Conservation (phyloP, 1,140 invertebrate species). For the Tetragnatha versicolor region DNA sequence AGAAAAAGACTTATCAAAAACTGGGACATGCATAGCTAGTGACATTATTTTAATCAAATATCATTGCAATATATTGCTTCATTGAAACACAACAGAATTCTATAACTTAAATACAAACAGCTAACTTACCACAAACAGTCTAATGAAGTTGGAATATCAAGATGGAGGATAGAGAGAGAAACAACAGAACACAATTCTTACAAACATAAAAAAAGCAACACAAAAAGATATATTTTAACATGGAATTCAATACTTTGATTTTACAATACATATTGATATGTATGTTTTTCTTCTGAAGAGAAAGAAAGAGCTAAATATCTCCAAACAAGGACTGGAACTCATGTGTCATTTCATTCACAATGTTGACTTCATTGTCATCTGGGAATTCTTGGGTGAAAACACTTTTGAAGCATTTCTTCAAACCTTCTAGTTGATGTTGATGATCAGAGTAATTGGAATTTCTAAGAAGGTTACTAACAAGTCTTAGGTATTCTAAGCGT, state of each 20-base stretch:
- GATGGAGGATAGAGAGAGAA: no score
- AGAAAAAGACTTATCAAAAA: no score
- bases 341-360: constrained; percentile 27
- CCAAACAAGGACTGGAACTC: constrained; percentile 28
- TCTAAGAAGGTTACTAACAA: constrained; percentile 32
- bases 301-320: background rate
- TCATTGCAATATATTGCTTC: no score
- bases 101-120: no score
- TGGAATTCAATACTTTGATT: constrained; percentile 16
- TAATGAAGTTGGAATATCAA: no score
- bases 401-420: constrained; percentile 33
- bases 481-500: constrained; percentile 20
- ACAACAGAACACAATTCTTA: no score
- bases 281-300: background rate
- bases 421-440: constrained; percentile 32
- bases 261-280: constrained; percentile 5
- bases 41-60: no score
- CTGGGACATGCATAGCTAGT: no score
- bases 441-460: constrained; percentile 42
- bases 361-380: constrained; percentile 24
- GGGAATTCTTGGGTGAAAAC: constrained; percentile 36
- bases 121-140: no score
- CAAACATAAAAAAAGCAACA: no score
- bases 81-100: no score
- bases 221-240: no score